These are phyloP conservation scores for Poecilia wingei DNA, from an alignment of 2,797 vertebrate species.

Conservation along the genomic window DNA sequence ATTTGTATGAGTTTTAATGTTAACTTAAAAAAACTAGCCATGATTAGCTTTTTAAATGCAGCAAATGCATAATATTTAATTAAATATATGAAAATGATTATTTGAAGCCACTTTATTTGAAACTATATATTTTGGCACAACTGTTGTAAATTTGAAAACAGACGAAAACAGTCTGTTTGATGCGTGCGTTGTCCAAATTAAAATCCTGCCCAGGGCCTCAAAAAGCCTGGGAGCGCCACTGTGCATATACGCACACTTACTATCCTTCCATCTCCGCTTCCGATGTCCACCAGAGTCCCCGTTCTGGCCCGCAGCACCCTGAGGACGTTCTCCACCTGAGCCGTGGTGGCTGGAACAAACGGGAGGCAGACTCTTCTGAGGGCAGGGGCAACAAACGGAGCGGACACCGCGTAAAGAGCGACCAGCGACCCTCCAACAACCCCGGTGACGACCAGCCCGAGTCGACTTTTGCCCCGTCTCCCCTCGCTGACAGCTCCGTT, in stretches of 20 bases:
- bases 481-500: not conserved
- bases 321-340: conserved; percentile 89
- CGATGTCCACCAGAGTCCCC: conserved; percentile 89
- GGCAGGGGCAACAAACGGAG: conserved; percentile 89
- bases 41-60: too few relatives aligned
- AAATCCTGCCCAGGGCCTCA: not conserved
- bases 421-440: conserved; percentile 83
- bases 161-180: too few relatives aligned
- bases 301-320: conserved; percentile 76
- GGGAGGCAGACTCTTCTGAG: conserved; percentile 92
- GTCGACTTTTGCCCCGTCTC: conserved; percentile 29
- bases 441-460: conserved; percentile 83
- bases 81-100: too few relatives aligned
- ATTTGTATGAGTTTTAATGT: not conserved
- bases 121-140: too few relatives aligned
- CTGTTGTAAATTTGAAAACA: too few relatives aligned
- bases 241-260: conserved; percentile 80
- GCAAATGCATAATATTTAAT: too few relatives aligned
- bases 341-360: conserved; percentile 91
- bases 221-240: not conserved
- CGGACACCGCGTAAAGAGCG: conserved; percentile 84
- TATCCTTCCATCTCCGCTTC: conserved; percentile 94
- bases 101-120: too few relatives aligned
- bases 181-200: too few relatives aligned
- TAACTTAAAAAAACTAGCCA: not conserved